phyloP scores from a whole-genome alignment of 2,113 vertebrate genomes.

The Lipophrys pholis region DNA sequence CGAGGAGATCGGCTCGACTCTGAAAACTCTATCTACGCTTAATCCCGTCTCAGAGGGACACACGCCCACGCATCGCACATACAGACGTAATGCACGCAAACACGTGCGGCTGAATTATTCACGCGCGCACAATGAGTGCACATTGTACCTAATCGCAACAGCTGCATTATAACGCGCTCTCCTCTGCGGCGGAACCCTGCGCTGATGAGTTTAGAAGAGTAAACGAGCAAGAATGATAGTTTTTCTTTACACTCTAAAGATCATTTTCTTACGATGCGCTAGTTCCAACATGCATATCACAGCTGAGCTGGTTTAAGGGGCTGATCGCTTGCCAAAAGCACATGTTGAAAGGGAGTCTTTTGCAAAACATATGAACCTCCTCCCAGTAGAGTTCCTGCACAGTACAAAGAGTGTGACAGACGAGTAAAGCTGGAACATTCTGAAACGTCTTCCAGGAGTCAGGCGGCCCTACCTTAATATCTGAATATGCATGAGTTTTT shows the following conservation, averaged over 20 bases:
- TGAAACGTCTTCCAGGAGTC: slow-evolving; percentile 49
- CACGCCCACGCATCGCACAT: slow-evolving; percentile 56
- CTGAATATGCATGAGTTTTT: slow-evolving; percentile 73
- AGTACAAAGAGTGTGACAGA: slow-evolving; percentile 66
- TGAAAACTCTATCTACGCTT: slow-evolving; percentile 74
- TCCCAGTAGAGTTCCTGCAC: slow-evolving; percentile 38
- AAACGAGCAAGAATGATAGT: slow-evolving; percentile 60
- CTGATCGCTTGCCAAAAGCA: slow-evolving; percentile 50
- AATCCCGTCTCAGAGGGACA: slow-evolving; percentile 68
- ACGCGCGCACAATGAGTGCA: slow-evolving; percentile 35
- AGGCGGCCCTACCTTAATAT: slow-evolving; percentile 44
- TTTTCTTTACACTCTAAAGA: slow-evolving; percentile 38
- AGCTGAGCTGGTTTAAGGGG: slow-evolving; percentile 33
- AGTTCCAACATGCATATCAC: slow-evolving; percentile 36
- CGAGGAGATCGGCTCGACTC: slow-evolving; percentile 68
- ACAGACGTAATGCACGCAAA: slow-evolving; percentile 50
- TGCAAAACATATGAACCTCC: slow-evolving; percentile 58
- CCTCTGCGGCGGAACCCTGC: slow-evolving; percentile 26
- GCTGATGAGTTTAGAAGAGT: slow-evolving; percentile 50
- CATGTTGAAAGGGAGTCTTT: slow-evolving; percentile 51
- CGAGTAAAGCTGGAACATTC: slow-evolving; percentile 55
- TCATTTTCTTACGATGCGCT: slow-evolving; percentile 43
- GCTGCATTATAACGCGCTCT: slow-evolving; percentile 26
- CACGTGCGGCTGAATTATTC: slow-evolving; percentile 55
- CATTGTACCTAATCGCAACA: slow-evolving; percentile 50